These are phyloP conservation scores for Mus spretus DNA, from an alignment of 2,797 vertebrate genomes.

Conservation along the genomic window DNA sequence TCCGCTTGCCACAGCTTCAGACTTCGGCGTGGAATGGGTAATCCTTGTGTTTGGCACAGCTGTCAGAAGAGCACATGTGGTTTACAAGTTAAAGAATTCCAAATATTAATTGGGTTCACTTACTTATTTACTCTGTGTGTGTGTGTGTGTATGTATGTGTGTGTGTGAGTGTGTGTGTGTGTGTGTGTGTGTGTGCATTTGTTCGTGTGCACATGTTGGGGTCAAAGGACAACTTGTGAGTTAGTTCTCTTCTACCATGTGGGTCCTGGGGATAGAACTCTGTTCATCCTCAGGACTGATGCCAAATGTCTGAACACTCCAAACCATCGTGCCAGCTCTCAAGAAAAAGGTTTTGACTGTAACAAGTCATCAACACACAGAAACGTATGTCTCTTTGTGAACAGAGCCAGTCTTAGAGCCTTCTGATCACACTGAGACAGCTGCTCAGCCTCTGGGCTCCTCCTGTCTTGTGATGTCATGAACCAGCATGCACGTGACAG, in stretches of 20 bases:
- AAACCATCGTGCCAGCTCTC: neutral
- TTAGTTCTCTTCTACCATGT: neutral
- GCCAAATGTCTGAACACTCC: neutral
- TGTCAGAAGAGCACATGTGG: conserved; percentile 12
- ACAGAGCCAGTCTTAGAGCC: neutral
- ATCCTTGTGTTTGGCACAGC: conserved; percentile 75
- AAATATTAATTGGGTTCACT: neutral
- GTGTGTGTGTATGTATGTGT: neutral
- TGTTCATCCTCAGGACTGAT: neutral
- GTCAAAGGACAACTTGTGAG: neutral
- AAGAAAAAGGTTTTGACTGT: neutral
- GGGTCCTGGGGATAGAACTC: neutral
- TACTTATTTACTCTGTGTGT: neutral
- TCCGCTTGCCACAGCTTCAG: conserved; percentile 20
- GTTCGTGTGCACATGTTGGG: too few relatives aligned
- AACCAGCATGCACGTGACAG: accelerated
- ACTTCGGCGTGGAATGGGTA: conserved; percentile 78
- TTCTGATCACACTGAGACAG: neutral
- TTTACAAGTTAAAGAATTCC: neutral
- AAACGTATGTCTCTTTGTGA: neutral
- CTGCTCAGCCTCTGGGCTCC: neutral
- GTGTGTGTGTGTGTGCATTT: neutral
- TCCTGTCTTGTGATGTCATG: accelerated
- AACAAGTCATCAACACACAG: neutral
- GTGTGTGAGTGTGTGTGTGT: neutral